These are phyloP conservation scores for Ephydatia muelleri DNA, from an alignment of 37 sponge, comb jelly and placozoan genomes.

Conservation along the genomic window DNA sequence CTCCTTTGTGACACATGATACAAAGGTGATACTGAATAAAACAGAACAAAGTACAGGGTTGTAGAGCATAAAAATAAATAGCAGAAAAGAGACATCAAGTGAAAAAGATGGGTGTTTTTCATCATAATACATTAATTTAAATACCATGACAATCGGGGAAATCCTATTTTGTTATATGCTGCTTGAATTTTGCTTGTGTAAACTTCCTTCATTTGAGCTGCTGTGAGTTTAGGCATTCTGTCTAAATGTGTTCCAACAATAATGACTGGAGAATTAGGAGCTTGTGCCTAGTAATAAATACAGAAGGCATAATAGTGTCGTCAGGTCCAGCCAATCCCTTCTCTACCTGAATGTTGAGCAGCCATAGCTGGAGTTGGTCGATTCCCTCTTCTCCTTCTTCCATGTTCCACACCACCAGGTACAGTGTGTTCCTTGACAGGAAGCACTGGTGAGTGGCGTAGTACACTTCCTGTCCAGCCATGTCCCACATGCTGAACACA, in stretches of 20 bases:
- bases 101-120: too few relatives aligned
- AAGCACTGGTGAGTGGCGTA: conserved; percentile 99
- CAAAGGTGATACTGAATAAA: conserved; percentile 49
- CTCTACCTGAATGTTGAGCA: conserved; percentile 94
- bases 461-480: conserved; percentile 97
- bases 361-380: conserved; percentile 84
- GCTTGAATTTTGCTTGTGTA: conserved; percentile 41
- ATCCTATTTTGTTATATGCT: conserved; percentile 58
- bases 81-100: too few relatives aligned
- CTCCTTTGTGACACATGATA: conserved; percentile 75
- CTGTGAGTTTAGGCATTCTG: conserved; percentile 45
- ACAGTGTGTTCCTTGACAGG: conserved; percentile 93
- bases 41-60: too few relatives aligned
- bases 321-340: too few relatives aligned
- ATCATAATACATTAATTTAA: too few relatives aligned
- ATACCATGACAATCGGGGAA: too few relatives aligned
- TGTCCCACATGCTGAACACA: conserved; percentile 93
- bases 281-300: conserved; percentile 73
- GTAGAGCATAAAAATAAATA: too few relatives aligned
- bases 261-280: conserved; percentile 87
- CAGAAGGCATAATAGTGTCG: too few relatives aligned
- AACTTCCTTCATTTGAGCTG: conserved; percentile 45
- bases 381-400: conserved; percentile 81
- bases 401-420: conserved; percentile 91
- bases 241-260: conserved; percentile 96